A percentile compares a stretch with the other conserved stretches of the same genome.
phyloP scores from a whole-genome alignment of 2,113 vertebrate species.

The Caloenas nicobarica region DNA sequence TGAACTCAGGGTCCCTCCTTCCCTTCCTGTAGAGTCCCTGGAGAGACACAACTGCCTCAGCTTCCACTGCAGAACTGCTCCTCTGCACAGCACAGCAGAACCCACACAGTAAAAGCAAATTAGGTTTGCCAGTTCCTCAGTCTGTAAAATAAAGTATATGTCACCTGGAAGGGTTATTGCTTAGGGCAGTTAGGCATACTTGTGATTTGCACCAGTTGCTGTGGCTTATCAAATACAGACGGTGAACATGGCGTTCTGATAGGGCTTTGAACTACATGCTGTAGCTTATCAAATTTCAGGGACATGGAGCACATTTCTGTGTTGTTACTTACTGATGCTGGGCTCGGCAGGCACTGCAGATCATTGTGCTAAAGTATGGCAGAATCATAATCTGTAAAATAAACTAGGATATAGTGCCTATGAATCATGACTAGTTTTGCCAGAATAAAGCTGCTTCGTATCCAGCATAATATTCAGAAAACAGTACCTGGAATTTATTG shows the following conservation, averaged over 20 bases:
- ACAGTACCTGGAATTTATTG: background rate
- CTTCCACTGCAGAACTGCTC: background rate
- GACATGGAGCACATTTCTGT: background rate
- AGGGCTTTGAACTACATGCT: background rate
- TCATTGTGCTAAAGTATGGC: background rate
- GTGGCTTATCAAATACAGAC: background rate
- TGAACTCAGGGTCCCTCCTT: background rate
- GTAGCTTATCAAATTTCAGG: background rate
- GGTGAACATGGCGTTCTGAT: background rate
- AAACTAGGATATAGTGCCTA: background rate
- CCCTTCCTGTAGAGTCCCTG: background rate
- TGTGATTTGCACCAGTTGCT: accelerated
- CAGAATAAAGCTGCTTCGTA: background rate
- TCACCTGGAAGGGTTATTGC: background rate
- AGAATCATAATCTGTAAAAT: background rate
- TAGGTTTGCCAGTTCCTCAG: background rate
- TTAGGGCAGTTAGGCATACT: background rate
- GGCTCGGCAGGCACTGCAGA: background rate
- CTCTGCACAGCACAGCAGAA: background rate
- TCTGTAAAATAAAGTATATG: background rate
- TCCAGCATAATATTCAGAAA: background rate
- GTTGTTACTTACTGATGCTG: background rate
- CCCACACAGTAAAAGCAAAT: background rate
- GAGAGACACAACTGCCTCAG: background rate
- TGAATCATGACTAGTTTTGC: background rate